A percentile compares a stretch with the other conserved stretches of the same genome.
Evolutionary conservation across 2,797 vertebrate genomes (phyloP).

Genomic region (Chanos chanos): DNA sequence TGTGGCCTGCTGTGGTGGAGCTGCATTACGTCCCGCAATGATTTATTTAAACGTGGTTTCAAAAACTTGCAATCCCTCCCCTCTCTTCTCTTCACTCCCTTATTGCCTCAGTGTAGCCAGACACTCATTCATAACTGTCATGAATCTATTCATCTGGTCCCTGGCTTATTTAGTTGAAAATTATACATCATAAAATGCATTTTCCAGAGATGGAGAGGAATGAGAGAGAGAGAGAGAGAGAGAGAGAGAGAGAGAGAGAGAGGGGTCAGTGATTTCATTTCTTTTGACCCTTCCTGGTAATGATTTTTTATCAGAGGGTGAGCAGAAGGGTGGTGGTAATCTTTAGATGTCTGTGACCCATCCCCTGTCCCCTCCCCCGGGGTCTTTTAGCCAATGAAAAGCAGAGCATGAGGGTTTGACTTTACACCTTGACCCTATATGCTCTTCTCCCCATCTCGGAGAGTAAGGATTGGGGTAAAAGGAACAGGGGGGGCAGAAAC

Average conservation of each 20-base stretch:
- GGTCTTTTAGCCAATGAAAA: constrained; percentile 39
- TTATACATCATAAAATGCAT: constrained; percentile 62
- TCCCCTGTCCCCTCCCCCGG: background rate
- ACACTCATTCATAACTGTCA: constrained; percentile 83
- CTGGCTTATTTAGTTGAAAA: constrained; percentile 74
- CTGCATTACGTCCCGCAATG: constrained; percentile 63
- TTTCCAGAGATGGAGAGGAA: constrained; percentile 48
- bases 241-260: background rate
- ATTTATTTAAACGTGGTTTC: constrained; percentile 77
- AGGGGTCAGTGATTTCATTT: constrained; percentile 49
- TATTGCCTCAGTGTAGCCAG: constrained; percentile 70
- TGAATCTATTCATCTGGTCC: constrained; percentile 72
- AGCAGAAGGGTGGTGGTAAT: constrained; percentile 48
- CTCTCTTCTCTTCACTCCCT: constrained; percentile 58
- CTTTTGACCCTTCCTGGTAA: constrained; percentile 55
- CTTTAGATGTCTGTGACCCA: constrained; percentile 52
- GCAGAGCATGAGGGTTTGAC: constrained; percentile 41
- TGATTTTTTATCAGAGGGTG: constrained; percentile 34
- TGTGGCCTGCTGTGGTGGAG: constrained; percentile 60
- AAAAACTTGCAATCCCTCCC: constrained; percentile 57
- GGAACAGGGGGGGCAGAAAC: constrained; percentile 48
- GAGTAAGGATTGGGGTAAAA: background rate
- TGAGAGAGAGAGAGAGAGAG: constrained; percentile 22
- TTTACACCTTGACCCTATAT: constrained; percentile 43
- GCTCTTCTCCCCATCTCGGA: background rate